A percentile compares a stretch with the other conserved stretches of the same genome.
Evolutionary conservation across 2,797 vertebrate genomes (phyloP).

Genomic region (Tadarida brasiliensis): DNA sequence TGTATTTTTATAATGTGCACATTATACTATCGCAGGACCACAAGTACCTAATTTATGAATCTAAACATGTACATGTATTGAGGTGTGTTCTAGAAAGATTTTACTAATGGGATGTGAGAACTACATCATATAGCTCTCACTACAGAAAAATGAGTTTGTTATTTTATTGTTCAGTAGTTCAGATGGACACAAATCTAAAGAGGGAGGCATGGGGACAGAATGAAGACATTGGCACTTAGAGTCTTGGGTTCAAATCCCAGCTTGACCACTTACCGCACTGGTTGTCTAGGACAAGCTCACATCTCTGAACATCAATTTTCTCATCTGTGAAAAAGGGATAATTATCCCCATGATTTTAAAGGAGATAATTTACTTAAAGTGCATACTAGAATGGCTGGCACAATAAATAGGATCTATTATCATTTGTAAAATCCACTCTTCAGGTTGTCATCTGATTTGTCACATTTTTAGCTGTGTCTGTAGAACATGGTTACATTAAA

Average conservation of each 20-base stretch:
- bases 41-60: conserved; percentile 22
- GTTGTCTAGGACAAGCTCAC: not conserved
- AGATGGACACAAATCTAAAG: not conserved
- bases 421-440: conserved; percentile 29
- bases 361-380: conserved; percentile 25
- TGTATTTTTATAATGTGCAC: not conserved
- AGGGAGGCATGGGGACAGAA: not conserved
- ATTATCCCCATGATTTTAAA: conserved; percentile 40
- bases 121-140: not conserved
- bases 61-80: not conserved
- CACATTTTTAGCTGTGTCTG: conserved; percentile 18
- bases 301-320: not conserved
- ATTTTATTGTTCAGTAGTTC: not conserved
- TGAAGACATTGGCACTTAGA: not conserved
- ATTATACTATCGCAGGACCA: not conserved
- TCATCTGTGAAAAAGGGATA: conserved; percentile 2
- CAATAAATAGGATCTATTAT: not conserved
- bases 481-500: conserved; percentile 21
- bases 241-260: not conserved
- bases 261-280: not conserved
- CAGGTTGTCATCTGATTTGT: not conserved
- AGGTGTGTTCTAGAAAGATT: not conserved
- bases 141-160: not conserved
- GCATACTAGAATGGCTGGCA: not conserved
- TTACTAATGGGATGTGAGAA: not conserved